Conservation (phyloP, 2,113 vertebrate species). For the Perccottus glenii region DNA sequence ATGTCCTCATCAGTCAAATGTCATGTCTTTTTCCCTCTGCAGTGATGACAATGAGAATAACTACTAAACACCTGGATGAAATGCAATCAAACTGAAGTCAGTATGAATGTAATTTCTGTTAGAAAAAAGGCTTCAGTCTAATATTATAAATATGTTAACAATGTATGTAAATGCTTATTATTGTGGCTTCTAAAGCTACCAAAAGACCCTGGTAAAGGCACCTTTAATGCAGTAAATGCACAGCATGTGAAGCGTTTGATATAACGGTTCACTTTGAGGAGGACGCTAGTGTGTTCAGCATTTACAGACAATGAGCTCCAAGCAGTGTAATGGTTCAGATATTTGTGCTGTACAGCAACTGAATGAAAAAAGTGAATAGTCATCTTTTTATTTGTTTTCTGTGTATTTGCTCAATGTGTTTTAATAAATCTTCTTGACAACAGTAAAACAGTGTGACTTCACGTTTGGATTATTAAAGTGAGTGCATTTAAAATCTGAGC, state of each 20-base stretch:
- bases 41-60: slow-evolving; percentile 54
- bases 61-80: slow-evolving; percentile 65
- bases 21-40: slow-evolving; percentile 57
- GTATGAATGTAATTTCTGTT: slow-evolving; percentile 81
- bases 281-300: slow-evolving; percentile 56
- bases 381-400: slow-evolving; percentile 85
- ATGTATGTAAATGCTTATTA: slow-evolving; percentile 80
- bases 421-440: slow-evolving; percentile 85
- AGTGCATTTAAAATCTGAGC: too few relatives aligned
- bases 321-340: slow-evolving; percentile 64
- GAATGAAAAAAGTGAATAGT: slow-evolving; percentile 76
- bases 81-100: slow-evolving; percentile 87
- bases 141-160: slow-evolving; percentile 80
- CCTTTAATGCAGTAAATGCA: slow-evolving; percentile 77
- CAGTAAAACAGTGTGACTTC: slow-evolving; percentile 13
- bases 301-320: slow-evolving; percentile 67
- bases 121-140: slow-evolving; percentile 81
- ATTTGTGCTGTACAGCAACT: slow-evolving; percentile 74
- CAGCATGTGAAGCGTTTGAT: slow-evolving; percentile 75
- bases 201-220: slow-evolving; percentile 76
- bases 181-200: slow-evolving; percentile 82
- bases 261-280: slow-evolving; percentile 63
- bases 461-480: neutral
- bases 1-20: slow-evolving; percentile 63
- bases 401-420: slow-evolving; percentile 87